These are phyloP conservation scores for Chloropsis hardwickii DNA, from an alignment of 2,113 vertebrate genomes.

Conservation along the genomic window DNA sequence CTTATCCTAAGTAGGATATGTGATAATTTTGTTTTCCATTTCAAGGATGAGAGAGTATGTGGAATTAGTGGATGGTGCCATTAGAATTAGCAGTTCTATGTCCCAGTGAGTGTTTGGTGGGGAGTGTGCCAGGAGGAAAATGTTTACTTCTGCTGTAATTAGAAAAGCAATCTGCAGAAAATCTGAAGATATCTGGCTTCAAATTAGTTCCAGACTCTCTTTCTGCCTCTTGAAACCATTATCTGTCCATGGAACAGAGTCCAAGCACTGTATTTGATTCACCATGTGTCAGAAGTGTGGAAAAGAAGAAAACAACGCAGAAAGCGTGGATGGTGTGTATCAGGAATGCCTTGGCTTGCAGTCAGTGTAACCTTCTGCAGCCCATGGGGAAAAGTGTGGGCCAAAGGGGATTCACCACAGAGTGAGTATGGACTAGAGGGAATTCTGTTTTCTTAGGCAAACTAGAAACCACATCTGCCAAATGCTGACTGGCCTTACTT, in stretches of 20 bases:
- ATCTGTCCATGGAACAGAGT: not conserved
- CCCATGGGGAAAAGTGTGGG: not conserved
- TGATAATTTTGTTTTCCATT: not conserved
- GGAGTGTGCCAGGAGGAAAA: not conserved
- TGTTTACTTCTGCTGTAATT: constrained; percentile 6
- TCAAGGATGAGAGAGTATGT: not conserved
- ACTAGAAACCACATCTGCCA: not conserved
- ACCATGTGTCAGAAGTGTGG: not conserved
- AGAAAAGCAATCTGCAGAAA: constrained; percentile 22
- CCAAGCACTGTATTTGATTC: not conserved
- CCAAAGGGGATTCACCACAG: not conserved
- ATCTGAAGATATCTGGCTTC: not conserved
- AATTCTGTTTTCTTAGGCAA: not conserved
- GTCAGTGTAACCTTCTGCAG: not conserved
- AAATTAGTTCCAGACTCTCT: not conserved
- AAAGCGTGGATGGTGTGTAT: not conserved
- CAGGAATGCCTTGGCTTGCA: not conserved
- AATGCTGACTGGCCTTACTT: not conserved
- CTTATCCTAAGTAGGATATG: not conserved
- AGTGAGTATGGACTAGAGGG: not conserved
- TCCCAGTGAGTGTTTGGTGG: not conserved
- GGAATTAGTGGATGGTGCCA: not conserved
- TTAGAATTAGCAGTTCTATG: not conserved
- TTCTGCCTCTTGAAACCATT: constrained; percentile 1
- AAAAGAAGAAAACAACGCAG: not conserved